Evolutionary conservation across 2,888 invertebrate genomes (phyloP).

Genomic region (Perithous albicinctus): DNA sequence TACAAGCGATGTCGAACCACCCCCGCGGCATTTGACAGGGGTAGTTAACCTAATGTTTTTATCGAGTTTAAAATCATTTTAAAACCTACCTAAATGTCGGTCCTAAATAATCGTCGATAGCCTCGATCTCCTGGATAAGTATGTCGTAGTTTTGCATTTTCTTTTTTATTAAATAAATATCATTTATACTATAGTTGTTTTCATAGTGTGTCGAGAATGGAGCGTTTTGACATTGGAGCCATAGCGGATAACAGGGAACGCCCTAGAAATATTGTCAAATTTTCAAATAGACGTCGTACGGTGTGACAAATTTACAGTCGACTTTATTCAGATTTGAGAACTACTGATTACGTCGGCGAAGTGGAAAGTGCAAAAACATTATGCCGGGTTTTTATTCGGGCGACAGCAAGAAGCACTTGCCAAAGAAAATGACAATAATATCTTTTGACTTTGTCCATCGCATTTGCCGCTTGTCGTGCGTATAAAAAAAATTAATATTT

Average conservation of each 20-base stretch:
- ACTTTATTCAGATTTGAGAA: too few relatives aligned
- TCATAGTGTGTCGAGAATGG: background rate
- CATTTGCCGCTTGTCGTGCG: too few relatives aligned
- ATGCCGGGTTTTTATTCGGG: too few relatives aligned
- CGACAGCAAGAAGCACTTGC: too few relatives aligned
- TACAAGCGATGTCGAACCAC: slow-evolving; percentile 71
- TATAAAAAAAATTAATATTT: too few relatives aligned
- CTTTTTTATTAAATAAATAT: background rate
- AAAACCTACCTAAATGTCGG: slow-evolving; percentile 92
- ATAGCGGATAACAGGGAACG: background rate
- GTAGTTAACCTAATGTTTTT: slow-evolving; percentile 5
- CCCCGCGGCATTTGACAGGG: slow-evolving; percentile 75
- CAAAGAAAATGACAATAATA: too few relatives aligned
- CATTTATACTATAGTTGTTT: background rate
- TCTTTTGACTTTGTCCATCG: too few relatives aligned
- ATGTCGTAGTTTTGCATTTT: slow-evolving; percentile 86
- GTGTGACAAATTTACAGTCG: too few relatives aligned
- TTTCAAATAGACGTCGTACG: background rate
- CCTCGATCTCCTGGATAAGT: slow-evolving; percentile 92
- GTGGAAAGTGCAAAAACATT: too few relatives aligned
- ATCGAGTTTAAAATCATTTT: slow-evolving; percentile 29
- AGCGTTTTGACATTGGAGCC: slow-evolving; percentile 8
- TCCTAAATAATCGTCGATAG: slow-evolving; percentile 96
- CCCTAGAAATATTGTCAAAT: background rate
- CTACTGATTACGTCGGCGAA: too few relatives aligned